These are phyloP conservation scores for Eupithecia tripunctaria DNA, from an alignment of 2,888 invertebrate genomes.

Conservation along the genomic window DNA sequence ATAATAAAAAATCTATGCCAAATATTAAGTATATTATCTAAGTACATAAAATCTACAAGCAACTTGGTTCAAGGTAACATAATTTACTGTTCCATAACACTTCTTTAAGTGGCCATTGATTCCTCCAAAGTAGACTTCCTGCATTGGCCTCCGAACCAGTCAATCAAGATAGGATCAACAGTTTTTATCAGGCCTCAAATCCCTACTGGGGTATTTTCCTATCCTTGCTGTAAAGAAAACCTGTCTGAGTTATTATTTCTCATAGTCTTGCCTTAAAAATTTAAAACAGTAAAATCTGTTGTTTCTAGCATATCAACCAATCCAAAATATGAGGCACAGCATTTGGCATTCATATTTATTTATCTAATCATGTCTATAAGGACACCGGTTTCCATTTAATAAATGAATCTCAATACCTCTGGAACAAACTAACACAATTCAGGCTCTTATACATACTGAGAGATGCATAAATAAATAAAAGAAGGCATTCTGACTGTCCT, in stretches of 20 bases:
- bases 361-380: background rate
- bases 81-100: background rate
- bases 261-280: background rate
- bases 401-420: background rate
- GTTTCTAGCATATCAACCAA: background rate
- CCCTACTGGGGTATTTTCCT: background rate
- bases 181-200: background rate
- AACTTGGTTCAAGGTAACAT: background rate
- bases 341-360: too few species aligned
- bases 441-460: background rate
- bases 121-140: background rate
- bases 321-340: background rate
- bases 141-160: background rate
- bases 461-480: slow-evolving; percentile 7
- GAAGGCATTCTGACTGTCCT: background rate
- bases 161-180: background rate
- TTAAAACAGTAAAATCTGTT: background rate
- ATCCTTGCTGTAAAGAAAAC: background rate
- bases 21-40: too few species aligned
- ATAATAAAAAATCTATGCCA: too few species aligned
- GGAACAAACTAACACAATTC: background rate
- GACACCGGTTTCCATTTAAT: background rate
- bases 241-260: background rate
- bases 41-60: background rate
- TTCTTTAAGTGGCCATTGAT: background rate